Percentiles rank a stretch among this genome's conserved stretches.
These are phyloP conservation scores for Podarcis cretensis DNA, from an alignment of 2,113 vertebrate species.

Conservation along the genomic window DNA sequence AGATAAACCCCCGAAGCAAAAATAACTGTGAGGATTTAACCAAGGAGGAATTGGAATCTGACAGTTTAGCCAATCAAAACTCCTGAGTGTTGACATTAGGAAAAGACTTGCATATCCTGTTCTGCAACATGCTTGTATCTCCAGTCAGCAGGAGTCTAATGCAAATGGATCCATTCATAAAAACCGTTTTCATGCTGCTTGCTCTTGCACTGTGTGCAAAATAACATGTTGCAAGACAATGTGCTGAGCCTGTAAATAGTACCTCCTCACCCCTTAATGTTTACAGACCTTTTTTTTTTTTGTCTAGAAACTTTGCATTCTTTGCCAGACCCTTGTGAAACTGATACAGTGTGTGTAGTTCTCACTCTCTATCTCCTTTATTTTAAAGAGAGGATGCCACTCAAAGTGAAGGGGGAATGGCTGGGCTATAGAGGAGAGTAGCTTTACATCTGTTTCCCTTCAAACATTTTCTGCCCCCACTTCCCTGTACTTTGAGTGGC, in stretches of 20 bases:
- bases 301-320: neutral
- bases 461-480: neutral
- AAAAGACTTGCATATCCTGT: constrained; percentile 66
- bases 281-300: neutral
- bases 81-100: constrained; percentile 67
- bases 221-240: constrained; percentile 25
- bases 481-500: neutral
- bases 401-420: neutral
- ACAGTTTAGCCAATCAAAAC: constrained; percentile 71
- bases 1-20: constrained; percentile 60
- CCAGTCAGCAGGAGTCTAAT: constrained; percentile 47
- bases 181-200: neutral
- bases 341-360: neutral
- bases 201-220: neutral
- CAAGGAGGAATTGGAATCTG: constrained; percentile 54
- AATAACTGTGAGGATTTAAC: constrained; percentile 57
- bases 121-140: constrained; percentile 47
- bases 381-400: neutral
- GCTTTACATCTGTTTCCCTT: neutral
- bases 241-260: neutral
- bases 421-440: neutral
- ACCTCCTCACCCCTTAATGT: neutral
- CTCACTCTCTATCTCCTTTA: neutral
- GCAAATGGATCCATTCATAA: constrained; percentile 61
- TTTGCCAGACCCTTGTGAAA: neutral